Conservation (phyloP, 2,888 invertebrate species). For the Dugesia japonica region DNA sequence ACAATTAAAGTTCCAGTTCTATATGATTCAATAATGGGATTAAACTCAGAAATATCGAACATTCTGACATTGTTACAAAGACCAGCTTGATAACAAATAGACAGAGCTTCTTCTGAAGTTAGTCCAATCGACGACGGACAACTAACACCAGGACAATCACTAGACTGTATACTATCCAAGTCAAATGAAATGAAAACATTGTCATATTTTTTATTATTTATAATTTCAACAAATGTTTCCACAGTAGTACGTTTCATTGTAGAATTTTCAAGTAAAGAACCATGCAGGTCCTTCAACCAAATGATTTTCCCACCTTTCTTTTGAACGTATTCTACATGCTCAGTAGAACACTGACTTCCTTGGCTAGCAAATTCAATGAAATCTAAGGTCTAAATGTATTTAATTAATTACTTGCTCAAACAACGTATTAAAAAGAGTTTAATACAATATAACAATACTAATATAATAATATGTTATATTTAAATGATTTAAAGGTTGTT, state of each 20-base stretch:
- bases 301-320: slow-evolving; percentile 23
- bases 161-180: slow-evolving; percentile 26
- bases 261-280: neutral
- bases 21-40: slow-evolving; percentile 27
- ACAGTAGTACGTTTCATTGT: neutral
- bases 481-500: no score
- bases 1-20: slow-evolving; percentile 28
- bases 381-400: neutral
- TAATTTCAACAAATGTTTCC: neutral
- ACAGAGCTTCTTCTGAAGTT: slow-evolving; percentile 28
- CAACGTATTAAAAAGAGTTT: no score
- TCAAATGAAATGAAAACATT: slow-evolving; percentile 33
- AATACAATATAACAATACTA: no score
- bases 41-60: slow-evolving; percentile 32
- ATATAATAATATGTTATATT: no score
- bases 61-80: slow-evolving; percentile 16
- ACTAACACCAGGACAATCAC: slow-evolving; percentile 33
- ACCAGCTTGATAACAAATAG: slow-evolving; percentile 24
- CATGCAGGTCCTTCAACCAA: slow-evolving; percentile 25
- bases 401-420: no score
- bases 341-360: slow-evolving; percentile 31
- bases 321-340: slow-evolving; percentile 27
- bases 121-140: slow-evolving; percentile 29
- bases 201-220: neutral
- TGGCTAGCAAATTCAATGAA: slow-evolving; percentile 32